Percentiles rank a stretch among this genome's conserved stretches.
Evolutionary conservation across 2,797 vertebrate genomes (phyloP).

Genomic region (Oreochromis mossambicus): DNA sequence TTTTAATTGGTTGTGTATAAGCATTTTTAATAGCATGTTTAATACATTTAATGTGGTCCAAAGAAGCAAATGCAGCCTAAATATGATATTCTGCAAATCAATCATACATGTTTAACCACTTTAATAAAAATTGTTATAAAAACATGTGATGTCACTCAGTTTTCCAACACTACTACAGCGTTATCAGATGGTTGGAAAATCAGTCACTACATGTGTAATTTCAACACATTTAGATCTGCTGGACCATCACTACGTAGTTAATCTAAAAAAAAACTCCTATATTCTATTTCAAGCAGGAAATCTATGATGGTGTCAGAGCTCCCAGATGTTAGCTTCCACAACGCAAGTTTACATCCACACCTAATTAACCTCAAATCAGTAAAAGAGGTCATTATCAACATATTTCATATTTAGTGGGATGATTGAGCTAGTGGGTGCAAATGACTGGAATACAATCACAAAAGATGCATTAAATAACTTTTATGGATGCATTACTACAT

Average conservation of each 20-base stretch:
- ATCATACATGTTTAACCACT: background rate
- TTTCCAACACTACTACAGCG: background rate
- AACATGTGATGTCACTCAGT: background rate
- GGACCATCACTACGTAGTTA: background rate
- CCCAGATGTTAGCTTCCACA: background rate
- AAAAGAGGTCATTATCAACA: background rate
- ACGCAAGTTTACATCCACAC: background rate
- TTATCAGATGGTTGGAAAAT: background rate
- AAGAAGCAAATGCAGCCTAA: background rate
- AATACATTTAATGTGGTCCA: background rate
- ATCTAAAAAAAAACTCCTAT: background rate
- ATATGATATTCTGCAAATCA: background rate
- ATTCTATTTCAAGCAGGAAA: background rate
- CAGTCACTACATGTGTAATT: background rate
- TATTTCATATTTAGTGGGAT: background rate
- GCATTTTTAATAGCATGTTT: background rate
- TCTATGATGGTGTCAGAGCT: background rate
- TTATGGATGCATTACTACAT: constrained; percentile 25
- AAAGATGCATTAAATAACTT: background rate
- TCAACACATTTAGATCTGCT: background rate
- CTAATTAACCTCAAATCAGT: background rate
- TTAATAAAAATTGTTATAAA: background rate
- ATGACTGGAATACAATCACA: background rate
- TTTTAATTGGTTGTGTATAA: background rate
- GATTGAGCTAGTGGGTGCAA: background rate